A percentile compares a stretch with the other conserved stretches of the same genome.
Evolutionary conservation across 2,797 vertebrate species (phyloP).

Genomic region (Mionectes olivaceus): DNA sequence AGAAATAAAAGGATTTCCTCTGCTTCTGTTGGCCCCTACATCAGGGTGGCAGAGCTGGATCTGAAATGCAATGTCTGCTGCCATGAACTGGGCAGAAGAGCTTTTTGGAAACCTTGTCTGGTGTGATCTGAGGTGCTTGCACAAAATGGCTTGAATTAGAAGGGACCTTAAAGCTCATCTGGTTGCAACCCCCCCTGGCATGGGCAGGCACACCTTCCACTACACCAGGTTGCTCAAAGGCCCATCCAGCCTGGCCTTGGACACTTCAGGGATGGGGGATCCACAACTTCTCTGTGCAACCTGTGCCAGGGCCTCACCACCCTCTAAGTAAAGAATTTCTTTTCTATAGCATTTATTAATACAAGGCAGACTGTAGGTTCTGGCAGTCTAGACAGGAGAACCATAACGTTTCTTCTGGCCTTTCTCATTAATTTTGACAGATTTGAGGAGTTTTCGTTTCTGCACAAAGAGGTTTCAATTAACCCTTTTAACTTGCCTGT

Average conservation of each 20-base stretch:
- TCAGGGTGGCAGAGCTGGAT: neutral
- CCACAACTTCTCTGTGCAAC: neutral
- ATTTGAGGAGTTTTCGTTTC: conserved; percentile 61
- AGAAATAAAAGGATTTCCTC: neutral
- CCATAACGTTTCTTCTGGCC: conserved; percentile 49
- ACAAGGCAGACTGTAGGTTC: neutral
- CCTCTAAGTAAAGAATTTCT: neutral
- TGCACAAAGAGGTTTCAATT: conserved; percentile 41
- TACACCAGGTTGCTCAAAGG: fast-evolving
- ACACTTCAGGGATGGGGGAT: neutral
- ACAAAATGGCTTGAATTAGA: neutral
- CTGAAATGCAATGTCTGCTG: neutral
- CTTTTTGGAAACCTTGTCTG: neutral
- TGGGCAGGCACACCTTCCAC: neutral
- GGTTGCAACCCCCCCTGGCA: neutral
- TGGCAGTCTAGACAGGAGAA: conserved; percentile 28
- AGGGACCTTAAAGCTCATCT: too few species aligned
- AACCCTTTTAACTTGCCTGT: neutral
- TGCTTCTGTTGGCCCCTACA: neutral
- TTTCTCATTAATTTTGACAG: conserved; percentile 72
- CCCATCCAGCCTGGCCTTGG: fast-evolving
- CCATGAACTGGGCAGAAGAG: neutral
- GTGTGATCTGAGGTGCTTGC: neutral
- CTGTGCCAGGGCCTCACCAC: neutral
- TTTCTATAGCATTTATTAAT: conserved; percentile 13